A percentile compares a stretch with the other conserved stretches of the same genome.
Conservation (phyloP, 2,113 vertebrate genomes). For the Promerops cafer region DNA sequence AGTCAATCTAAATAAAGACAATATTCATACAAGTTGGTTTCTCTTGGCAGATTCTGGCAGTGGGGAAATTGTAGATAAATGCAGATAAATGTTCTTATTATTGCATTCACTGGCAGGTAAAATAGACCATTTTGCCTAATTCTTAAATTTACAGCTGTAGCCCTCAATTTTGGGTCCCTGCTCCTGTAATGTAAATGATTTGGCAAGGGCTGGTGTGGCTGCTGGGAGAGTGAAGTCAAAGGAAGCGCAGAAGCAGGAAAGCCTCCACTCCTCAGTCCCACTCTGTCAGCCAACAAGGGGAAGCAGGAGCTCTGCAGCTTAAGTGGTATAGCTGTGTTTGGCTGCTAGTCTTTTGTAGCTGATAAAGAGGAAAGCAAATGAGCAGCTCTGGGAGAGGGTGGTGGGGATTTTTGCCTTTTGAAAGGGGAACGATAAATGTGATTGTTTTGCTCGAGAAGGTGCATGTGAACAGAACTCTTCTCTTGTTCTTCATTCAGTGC, state of each 20-base stretch:
- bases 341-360: neutral
- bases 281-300: neutral
- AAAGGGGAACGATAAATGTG: rapidly evolving
- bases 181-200: neutral
- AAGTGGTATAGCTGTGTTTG: neutral
- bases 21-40: neutral
- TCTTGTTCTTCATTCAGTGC: neutral
- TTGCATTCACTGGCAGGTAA: neutral
- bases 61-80: neutral
- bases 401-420: neutral
- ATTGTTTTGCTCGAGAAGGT: neutral
- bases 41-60: neutral
- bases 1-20: neutral
- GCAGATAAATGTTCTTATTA: neutral
- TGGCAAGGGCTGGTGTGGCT: neutral
- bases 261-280: neutral
- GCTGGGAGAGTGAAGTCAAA: neutral
- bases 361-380: neutral
- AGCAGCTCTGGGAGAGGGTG: neutral
- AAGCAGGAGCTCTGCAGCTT: neutral
- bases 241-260: rapidly evolving
- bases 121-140: neutral
- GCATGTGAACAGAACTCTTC: neutral
- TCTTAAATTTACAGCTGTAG: neutral
- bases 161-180: neutral